Evolutionary conservation across 1,140 invertebrate species (phyloP), one percentile per base, ranked within the genome.

Genomic region (Calliphora vicina): DNA sequence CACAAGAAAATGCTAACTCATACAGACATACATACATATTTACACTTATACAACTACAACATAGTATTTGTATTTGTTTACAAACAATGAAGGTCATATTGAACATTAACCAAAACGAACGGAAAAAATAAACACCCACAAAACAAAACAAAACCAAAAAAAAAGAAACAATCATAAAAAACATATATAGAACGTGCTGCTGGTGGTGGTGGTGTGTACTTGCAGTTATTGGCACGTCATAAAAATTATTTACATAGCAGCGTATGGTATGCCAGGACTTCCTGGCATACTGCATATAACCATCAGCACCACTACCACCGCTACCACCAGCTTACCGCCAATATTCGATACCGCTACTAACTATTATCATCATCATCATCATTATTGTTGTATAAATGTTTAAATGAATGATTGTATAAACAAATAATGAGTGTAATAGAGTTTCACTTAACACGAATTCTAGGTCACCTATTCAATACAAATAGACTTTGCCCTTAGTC

Each of bases 191-290:
- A 50, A 50, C 45, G 23, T 9, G 0, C 5, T 23, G 20, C 20
- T 23, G 20, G 20, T 23, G 20, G 9, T 4, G 9, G 61, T 67
- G 61, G 5, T 67, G n/a, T 23, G 23, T 23, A 67, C 50, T 67
- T 67, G 61, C 61, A 67, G 50, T 67, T 67, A 67, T 67, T 67
- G 61, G 61, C 61, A 67, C 61, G 61, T 67, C 61, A 67, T 23
- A 67, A 23, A 67, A 67, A 67, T 23, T 67, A 67, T 67, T 67
- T 67, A 67, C 61, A 67, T 67, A 23, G 61, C 23, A 67, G 20
- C n/a, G 50, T 57, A 57, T 57, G 50, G 50, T 57, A 57, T 57
- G 50, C 50, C 50, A 57, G 50, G 13, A 15, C 50, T 57, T 57
- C 50, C 50, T 57, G 50, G 50, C 50, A 57, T 57, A 57, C 50